Conservation (phyloP, 2,888 invertebrate species). For the Tenthredo livida region DNA sequence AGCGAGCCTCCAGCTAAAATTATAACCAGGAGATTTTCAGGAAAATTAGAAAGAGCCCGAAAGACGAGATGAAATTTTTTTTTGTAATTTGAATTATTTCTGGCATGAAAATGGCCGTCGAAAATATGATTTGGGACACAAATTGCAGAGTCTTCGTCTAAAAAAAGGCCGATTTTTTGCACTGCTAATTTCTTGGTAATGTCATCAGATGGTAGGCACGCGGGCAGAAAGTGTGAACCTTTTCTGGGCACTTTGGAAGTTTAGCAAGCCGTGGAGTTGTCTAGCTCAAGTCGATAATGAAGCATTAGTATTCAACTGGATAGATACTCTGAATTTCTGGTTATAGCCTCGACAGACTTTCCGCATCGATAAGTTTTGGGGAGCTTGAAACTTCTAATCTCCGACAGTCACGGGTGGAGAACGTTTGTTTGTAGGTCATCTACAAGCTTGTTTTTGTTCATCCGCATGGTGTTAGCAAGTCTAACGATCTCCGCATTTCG, state of each 20-base stretch:
- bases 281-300: background rate
- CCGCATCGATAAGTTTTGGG: background rate
- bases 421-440: background rate
- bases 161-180: background rate
- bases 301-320: background rate
- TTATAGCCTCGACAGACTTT: background rate
- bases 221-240: no score
- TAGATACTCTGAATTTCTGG: background rate
- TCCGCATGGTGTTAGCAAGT: background rate
- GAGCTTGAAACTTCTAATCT: background rate
- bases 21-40: background rate
- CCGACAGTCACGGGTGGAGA: background rate
- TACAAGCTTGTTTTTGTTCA: background rate
- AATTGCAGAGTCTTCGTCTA: no score
- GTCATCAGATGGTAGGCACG: no score
- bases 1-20: background rate
- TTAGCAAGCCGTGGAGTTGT: background rate
- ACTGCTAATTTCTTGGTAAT: no score
- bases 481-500: background rate
- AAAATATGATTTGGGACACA: background rate
- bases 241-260: background rate
- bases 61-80: background rate
- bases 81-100: background rate
- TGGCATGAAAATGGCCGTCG: background rate
- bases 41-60: background rate